Conservation (phyloP, 2,888 invertebrate genomes). For the Panzeria rudis region DNA sequence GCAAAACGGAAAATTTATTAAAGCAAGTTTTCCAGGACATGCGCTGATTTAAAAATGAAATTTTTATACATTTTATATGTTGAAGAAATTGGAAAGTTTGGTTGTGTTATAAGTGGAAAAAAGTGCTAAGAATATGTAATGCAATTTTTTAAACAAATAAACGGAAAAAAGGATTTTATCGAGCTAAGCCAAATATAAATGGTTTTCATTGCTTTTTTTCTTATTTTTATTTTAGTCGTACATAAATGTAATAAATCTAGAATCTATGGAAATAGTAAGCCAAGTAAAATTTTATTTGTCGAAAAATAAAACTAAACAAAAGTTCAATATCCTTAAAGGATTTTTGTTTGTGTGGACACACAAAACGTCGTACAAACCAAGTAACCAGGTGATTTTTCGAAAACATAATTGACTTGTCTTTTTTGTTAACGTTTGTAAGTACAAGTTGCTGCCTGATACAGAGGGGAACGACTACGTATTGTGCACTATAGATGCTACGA, state of each 20-base stretch:
- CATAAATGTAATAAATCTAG: conserved; percentile 42
- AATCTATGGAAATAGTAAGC: background rate
- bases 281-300: background rate
- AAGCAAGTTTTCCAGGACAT: conserved; percentile 40
- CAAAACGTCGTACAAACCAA: background rate
- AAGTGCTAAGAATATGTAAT: conserved; percentile 20
- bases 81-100: conserved; percentile 18
- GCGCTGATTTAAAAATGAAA: conserved; percentile 20
- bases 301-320: conserved; percentile 28
- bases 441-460: background rate
- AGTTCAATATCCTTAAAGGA: conserved; percentile 56
- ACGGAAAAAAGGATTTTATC: conserved; percentile 25
- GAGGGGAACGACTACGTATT: background rate
- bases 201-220: conserved; percentile 9
- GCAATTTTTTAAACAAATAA: conserved; percentile 42
- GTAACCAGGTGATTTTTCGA: conserved; percentile 1
- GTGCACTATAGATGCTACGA: background rate
- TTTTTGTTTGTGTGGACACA: background rate
- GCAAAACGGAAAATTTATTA: conserved; percentile 20
- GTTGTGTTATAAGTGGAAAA: background rate
- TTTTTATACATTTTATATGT: conserved; percentile 24
- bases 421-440: background rate
- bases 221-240: conserved; percentile 20
- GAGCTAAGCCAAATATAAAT: conserved; percentile 44
- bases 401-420: conserved; percentile 1